Conservation (phyloP, 1,140 invertebrate genomes). For the Rhagoletis pomonella region DNA sequence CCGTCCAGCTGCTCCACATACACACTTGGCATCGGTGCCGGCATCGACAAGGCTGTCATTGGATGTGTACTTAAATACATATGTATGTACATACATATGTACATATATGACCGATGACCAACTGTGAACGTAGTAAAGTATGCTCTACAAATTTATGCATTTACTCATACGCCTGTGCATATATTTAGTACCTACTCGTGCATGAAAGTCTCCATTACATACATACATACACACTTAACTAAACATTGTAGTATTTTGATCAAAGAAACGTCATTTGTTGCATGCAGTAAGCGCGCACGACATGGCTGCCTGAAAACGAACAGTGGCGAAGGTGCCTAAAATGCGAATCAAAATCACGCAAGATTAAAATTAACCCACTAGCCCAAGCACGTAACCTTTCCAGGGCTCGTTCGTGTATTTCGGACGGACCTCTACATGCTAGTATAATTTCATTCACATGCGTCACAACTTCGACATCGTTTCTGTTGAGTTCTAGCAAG, state of each 20-base stretch:
- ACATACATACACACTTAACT: no score
- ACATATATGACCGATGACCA: neutral
- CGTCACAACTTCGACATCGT: no score
- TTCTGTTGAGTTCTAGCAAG: no score
- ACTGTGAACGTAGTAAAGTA: neutral
- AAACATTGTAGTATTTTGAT: conserved; percentile 23
- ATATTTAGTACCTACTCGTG: neutral
- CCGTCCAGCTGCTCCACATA: neutral
- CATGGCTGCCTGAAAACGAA: neutral
- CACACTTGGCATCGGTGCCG: neutral
- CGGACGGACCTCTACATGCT: no score
- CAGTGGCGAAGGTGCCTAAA: neutral
- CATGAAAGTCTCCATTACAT: neutral
- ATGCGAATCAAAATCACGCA: no score
- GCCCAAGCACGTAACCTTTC: no score
- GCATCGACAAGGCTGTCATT: neutral
- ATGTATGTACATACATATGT: no score
- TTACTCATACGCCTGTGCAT: no score
- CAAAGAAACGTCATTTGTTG: conserved; percentile 29
- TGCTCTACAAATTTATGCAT: neutral
- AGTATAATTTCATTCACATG: no score
- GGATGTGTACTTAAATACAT: no score
- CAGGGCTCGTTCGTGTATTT: no score
- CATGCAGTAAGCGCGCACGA: neutral
- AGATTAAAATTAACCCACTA: no score